A percentile compares a stretch with the other conserved stretches of the same genome.
Conservation (phyloP, 23 tunicate genomes). For the Ascidia mentula region DNA sequence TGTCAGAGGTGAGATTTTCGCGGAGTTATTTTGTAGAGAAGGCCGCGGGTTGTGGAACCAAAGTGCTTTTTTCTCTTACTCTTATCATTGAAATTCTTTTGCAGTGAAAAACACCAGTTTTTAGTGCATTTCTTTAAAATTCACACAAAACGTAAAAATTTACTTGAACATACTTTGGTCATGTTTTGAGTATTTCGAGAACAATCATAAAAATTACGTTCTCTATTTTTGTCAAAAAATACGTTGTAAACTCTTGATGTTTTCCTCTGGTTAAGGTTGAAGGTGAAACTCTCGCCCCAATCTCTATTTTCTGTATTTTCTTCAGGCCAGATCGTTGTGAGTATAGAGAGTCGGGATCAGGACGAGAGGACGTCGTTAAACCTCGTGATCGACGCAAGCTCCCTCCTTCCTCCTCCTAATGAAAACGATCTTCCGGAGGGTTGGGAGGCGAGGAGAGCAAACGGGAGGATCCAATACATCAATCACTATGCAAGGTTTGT, state of each 20-base stretch:
- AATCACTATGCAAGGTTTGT: conserved; percentile 76
- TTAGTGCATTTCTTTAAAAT: no score
- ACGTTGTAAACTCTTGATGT: no score
- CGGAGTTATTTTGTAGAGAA: not conserved
- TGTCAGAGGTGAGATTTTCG: conserved; percentile 39
- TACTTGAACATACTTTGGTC: no score
- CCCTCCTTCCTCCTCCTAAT: conserved; percentile 41
- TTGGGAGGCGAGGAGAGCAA: conserved; percentile 73
- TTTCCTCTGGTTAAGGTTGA: not conserved
- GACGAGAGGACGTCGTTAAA: conserved; percentile 68
- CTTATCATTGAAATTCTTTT: no score
- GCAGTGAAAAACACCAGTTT: no score
- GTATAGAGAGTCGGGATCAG: conserved; percentile 79
- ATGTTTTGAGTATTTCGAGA: no score
- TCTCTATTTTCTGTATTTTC: not conserved
- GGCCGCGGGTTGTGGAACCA: not conserved
- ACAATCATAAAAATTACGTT: no score
- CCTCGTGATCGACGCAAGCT: conserved; percentile 66
- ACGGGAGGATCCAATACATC: conserved; percentile 63
- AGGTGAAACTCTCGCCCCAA: not conserved
- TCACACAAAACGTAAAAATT: no score
- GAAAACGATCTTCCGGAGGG: conserved; percentile 85
- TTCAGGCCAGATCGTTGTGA: conserved; percentile 88
- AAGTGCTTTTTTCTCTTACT: not conserved
- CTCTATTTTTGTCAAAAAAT: no score